These are phyloP conservation scores for Pegoplata infirma DNA, from an alignment of 2,888 invertebrate species.

Conservation along the genomic window DNA sequence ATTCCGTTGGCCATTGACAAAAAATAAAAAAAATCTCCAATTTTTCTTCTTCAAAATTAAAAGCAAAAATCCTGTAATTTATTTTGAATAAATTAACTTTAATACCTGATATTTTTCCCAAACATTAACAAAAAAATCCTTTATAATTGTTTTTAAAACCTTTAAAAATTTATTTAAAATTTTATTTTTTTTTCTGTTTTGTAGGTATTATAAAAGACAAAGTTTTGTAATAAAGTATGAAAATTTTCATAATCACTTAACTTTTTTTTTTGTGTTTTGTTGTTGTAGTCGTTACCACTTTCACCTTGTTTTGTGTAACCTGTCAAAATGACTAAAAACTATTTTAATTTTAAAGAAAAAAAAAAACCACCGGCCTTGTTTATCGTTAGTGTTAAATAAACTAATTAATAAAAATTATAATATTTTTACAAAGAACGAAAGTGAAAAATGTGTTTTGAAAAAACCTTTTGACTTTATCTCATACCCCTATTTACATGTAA, in stretches of 20 bases:
- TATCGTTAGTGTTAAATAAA: slow-evolving; percentile 9
- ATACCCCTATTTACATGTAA: neutral
- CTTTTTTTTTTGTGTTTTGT: too few relatives aligned
- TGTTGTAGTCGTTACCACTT: neutral
- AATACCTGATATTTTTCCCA: slow-evolving; percentile 1
- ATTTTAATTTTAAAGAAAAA: neutral
- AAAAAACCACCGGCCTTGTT: neutral
- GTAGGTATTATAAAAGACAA: slow-evolving; percentile 17
- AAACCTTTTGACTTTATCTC: neutral
- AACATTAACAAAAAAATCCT: neutral
- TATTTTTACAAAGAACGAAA: slow-evolving; percentile 10
- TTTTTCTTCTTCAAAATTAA: too few relatives aligned
- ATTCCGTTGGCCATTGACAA: too few relatives aligned
- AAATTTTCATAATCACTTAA: slow-evolving; percentile 20
- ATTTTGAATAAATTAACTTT: slow-evolving; percentile 6
- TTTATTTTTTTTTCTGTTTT: neutral
- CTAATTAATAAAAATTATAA: slow-evolving; percentile 42
- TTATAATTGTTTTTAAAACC: neutral
- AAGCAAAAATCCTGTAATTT: neutral
- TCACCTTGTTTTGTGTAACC: neutral
- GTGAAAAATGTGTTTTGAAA: neutral
- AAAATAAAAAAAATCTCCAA: too few relatives aligned
- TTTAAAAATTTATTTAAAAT: slow-evolving; percentile 25
- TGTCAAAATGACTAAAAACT: slow-evolving; percentile 21
- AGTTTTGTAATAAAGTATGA: slow-evolving; percentile 41